Conservation (phyloP, 2,888 invertebrate genomes). For the Priocnemis perturbator region DNA sequence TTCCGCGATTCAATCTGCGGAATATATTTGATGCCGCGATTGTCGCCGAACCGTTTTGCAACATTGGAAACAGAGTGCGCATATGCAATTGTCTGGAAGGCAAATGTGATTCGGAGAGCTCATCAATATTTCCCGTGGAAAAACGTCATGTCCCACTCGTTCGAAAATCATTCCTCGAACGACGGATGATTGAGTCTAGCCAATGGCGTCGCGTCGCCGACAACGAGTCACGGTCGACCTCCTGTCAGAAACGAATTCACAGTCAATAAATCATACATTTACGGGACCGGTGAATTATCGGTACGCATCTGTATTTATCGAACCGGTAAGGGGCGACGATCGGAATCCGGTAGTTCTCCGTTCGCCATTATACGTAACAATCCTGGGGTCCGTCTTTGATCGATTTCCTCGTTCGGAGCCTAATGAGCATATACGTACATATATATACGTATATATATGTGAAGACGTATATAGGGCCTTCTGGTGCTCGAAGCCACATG, state of each 20-base stretch:
- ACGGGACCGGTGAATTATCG: constrained; percentile 38
- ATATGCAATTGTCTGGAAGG: too few species aligned
- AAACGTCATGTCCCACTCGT: not conserved
- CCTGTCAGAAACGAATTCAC: constrained; percentile 1
- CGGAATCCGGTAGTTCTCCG: constrained; percentile 54
- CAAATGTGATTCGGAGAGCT: too few species aligned
- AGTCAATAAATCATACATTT: constrained; percentile 31
- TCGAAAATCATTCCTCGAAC: not conserved
- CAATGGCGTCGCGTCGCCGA: constrained; percentile 4
- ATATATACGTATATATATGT: too few species aligned
- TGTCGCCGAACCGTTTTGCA: not conserved
- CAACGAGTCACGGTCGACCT: too few species aligned
- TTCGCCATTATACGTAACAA: constrained; percentile 28
- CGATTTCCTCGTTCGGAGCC: constrained; percentile 36
- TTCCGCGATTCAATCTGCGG: too few species aligned
- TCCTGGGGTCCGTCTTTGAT: constrained; percentile 35
- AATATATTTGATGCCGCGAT: not conserved
- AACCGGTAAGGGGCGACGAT: constrained; percentile 39
- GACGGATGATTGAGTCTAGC: constrained; percentile 9
- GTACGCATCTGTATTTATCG: constrained; percentile 49
- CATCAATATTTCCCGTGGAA: too few species aligned
- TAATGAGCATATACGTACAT: constrained; percentile 37
- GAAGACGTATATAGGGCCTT: too few species aligned
- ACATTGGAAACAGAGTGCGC: not conserved
- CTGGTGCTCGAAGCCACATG: too few species aligned